Evolutionary conservation across 2,888 invertebrate species (phyloP), one percentile per base, ranked within the genome.

Genomic region (Embidobia sp.): DNA sequence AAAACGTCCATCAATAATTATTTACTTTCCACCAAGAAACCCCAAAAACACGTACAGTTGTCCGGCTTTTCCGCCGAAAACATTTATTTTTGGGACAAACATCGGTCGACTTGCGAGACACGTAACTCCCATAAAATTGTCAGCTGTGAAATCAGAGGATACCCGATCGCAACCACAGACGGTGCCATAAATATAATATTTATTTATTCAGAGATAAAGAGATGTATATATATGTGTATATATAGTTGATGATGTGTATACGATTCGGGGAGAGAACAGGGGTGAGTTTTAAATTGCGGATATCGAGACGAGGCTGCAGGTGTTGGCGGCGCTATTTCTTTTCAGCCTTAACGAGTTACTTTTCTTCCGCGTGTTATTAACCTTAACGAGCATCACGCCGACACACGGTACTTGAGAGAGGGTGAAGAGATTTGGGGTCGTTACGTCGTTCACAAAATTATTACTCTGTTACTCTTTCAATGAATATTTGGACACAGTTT

Each of bases 341-440:
- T 11, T 18, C 11, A 19, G 26, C 16, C 27, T 67, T 75, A 61
- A 75, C 48, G 42, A 67, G 55, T 61, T 67, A 22, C 59, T 55
- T 61, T 55, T 61, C 61, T 53, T 53, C 33, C 13, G 11, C 15
- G 42, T 18, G 48, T 74, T 74, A 61, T 74, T 59, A 75, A 61
- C 59, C 42, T 67, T 75, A 75, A 75, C 61, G 61, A 67, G 75
- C 69, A 29, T 27, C 53, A 16, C 10, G 29, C 33, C 29, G 22
- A 22, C 18, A 10, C 16, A n/a, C 8, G 15, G 22, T n/a, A 13
- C 7, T 7, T 2, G 5, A 22, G 10, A 19, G 31, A 44, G 64
- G 42, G 42, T 22, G 44, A 15, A 18, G 11, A 19, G 16, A 44
- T 29, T 64, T 40, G 13, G 40, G 49, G 46, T 51, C 3, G 49